phyloP scores from a whole-genome alignment of 2,888 invertebrate species.

The Dastarcus helophoroides region DNA sequence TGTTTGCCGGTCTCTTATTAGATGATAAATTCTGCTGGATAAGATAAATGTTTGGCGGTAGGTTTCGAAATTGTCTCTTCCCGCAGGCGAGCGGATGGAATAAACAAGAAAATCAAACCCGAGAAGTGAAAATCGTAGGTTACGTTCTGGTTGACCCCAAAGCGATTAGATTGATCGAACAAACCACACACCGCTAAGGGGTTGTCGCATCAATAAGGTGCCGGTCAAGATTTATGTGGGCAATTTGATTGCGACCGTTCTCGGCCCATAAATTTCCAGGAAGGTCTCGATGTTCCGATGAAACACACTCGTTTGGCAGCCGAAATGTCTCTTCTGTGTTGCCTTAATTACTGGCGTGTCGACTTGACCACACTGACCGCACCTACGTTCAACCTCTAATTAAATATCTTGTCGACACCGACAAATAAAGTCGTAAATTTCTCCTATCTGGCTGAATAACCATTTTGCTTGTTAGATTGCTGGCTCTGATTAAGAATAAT shows the following conservation, averaged over 20 bases:
- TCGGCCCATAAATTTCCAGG: too few species aligned
- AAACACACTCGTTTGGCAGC: slow-evolving; percentile 22
- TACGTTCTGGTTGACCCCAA: slow-evolving; percentile 15
- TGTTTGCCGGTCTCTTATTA: too few species aligned
- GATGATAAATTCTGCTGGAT: too few species aligned
- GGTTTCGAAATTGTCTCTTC: slow-evolving; percentile 8
- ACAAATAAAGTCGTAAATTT: slow-evolving; percentile 32
- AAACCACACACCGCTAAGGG: slow-evolving; percentile 26
- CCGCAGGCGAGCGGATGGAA: slow-evolving; percentile 12
- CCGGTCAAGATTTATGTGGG: slow-evolving; percentile 32
- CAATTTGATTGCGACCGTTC: too few species aligned
- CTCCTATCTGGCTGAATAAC: too few species aligned
- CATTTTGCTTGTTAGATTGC: too few species aligned
- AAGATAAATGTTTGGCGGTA: background rate
- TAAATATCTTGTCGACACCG: slow-evolving; percentile 33
- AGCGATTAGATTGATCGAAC: slow-evolving; percentile 26
- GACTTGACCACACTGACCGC: slow-evolving; percentile 29
- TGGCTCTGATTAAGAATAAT: too few species aligned
- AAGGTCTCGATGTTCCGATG: too few species aligned
- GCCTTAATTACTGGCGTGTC: slow-evolving; percentile 30
- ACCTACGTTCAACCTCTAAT: slow-evolving; percentile 32
- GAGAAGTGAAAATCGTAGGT: slow-evolving; percentile 14
- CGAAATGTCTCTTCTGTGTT: slow-evolving; percentile 24
- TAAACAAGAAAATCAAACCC: slow-evolving; percentile 15
- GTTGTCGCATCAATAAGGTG: slow-evolving; percentile 33